Evolutionary conservation across 2,888 invertebrate species (phyloP), one percentile per base, ranked within the genome.

Genomic region (Diaprepes abbreviatus): DNA sequence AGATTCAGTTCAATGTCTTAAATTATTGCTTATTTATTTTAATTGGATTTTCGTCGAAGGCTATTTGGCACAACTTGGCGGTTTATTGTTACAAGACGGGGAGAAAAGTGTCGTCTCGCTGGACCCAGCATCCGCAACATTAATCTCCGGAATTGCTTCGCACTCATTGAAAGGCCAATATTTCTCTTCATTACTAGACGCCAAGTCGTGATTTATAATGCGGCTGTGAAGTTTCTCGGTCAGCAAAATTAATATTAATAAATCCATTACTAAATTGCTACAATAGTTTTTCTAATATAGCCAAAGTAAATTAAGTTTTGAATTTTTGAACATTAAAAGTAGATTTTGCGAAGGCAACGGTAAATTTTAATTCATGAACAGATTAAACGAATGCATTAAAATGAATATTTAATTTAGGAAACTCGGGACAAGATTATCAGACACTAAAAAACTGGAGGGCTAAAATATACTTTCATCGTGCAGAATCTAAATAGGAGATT

Each of bases 71-170:
- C 31, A 66, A 66, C 45, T 36, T 52, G 50, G 59, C 38, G 38
- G 57, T 33, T 40, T 64, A 65, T 55, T 40, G 52, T 21, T 35
- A 43, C 36, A 57, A 52, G 66, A 62, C 48, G 48, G 19, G 59
- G 36, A 31, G 66, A 48, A 66, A 65, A 66, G 38, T 67, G 67
- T 67, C 67, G 67, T 67, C 62, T 67, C 19, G 67, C 58, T 48
- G 45, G 57, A 31, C 64, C 43, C 64, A 38, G 31, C 43, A 14
- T 54, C 67, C 67, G 67, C 67, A 67, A 68, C 70, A 81, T 81
- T 81, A 82, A 81, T 81, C 81, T 80, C 78, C 76, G 60, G 78
- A 79, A 81, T 82, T 80, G 79, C 78, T 75, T 79, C 79, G 78
- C 76, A 76, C 78, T 78, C 75, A 78, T 76, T 76, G 77, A 78